These are phyloP conservation scores for Platichthys flesus DNA, from an alignment of 2,113 vertebrate species.

Conservation along the genomic window DNA sequence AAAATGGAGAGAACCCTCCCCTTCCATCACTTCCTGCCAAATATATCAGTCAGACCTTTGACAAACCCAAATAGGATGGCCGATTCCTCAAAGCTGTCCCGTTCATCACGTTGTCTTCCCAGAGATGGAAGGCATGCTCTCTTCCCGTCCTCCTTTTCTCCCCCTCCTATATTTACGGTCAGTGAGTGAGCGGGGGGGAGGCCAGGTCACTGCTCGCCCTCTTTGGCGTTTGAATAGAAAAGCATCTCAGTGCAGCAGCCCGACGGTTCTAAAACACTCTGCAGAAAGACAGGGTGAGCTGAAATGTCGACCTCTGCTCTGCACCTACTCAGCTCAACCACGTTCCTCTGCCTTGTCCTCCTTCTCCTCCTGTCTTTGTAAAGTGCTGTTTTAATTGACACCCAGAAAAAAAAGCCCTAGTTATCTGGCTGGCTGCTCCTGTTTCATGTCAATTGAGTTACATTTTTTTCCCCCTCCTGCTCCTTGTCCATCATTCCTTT, in stretches of 20 bases:
- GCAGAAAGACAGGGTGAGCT: constrained; percentile 55
- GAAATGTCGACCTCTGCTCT: constrained; percentile 46
- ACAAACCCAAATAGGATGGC: constrained; percentile 66
- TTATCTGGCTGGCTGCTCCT: constrained; percentile 49
- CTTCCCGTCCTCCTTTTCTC: constrained; percentile 2
- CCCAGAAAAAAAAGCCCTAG: constrained; percentile 20
- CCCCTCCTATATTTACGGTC: constrained; percentile 22
- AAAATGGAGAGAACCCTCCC: constrained; percentile 36
- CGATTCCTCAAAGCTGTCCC: constrained; percentile 59
- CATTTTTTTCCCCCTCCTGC: constrained; percentile 33
- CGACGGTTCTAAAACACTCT: constrained; percentile 21
- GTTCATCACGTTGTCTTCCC: constrained; percentile 69
- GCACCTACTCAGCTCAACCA: constrained; percentile 41
- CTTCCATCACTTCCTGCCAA: constrained; percentile 37
- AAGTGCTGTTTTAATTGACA: constrained; percentile 71
- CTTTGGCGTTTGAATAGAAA: constrained; percentile 31
- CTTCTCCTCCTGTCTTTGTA: constrained; percentile 35
- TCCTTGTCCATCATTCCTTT: constrained; percentile 56
- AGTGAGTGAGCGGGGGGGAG: constrained; percentile 30
- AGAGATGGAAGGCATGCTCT: constrained; percentile 49
- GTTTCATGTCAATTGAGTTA: constrained; percentile 63
- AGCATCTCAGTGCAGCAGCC: constrained; percentile 27
- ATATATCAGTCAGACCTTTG: constrained; percentile 72
- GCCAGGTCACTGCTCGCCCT: constrained; percentile 31
- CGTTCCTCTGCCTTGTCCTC: constrained; percentile 20